Conservation (phyloP, 1,140 invertebrate genomes). For the Stegodyphus mimosarum region DNA sequence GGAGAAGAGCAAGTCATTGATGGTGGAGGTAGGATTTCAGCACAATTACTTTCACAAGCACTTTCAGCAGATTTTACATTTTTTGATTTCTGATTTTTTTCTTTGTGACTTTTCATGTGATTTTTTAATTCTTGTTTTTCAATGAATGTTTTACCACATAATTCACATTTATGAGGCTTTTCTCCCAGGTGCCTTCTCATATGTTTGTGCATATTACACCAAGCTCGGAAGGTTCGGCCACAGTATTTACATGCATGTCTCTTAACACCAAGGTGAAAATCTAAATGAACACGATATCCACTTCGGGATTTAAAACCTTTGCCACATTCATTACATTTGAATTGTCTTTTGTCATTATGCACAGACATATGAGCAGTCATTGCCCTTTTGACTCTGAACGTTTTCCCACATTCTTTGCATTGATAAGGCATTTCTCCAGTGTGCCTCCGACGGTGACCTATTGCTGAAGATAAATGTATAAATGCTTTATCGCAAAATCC, state of each 20-base stretch:
- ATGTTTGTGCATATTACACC: constrained; percentile 62
- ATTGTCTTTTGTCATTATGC: constrained; percentile 48
- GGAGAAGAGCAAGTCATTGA: constrained; percentile 9
- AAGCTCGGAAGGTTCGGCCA: constrained; percentile 50
- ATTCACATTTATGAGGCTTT: constrained; percentile 93
- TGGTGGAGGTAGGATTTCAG: constrained; percentile 1
- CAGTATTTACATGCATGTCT: constrained; percentile 59
- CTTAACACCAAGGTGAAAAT: constrained; percentile 61
- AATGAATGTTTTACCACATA: constrained; percentile 93
- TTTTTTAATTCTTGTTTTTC: constrained; percentile 98
- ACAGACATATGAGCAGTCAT: constrained; percentile 58
- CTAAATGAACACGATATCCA: constrained; percentile 60
- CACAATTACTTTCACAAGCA: constrained; percentile 6
- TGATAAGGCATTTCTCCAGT: constrained; percentile 83
- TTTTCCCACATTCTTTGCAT: constrained; percentile 75
- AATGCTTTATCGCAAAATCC: constrained; percentile 76
- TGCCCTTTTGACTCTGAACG: constrained; percentile 66
- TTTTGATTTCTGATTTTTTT: constrained; percentile 9
- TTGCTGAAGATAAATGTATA: constrained; percentile 75
- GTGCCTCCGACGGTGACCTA: constrained; percentile 77
- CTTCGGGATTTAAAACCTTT: constrained; percentile 59
- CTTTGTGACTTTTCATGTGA: constrained; percentile 73
- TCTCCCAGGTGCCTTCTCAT: constrained; percentile 77
- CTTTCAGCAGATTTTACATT: background rate
- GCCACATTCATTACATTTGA: constrained; percentile 60